A percentile compares a stretch with the other conserved stretches of the same genome.
These are phyloP conservation scores for Barbus barbus DNA, from an alignment of 2,113 vertebrate species.

Conservation along the genomic window DNA sequence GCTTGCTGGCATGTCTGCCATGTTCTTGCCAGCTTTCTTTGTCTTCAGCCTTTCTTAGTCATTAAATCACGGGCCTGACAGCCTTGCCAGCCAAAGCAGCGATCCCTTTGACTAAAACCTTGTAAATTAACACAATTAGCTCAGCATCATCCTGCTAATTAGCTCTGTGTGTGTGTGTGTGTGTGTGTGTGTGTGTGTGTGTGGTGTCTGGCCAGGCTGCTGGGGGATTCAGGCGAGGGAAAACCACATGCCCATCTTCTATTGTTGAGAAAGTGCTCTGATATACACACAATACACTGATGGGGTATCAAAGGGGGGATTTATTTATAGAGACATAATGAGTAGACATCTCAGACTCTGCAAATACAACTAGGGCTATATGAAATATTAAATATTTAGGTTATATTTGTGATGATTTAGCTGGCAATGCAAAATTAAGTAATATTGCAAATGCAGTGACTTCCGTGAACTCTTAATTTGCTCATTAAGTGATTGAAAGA, in stretches of 20 bases:
- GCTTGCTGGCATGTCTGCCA: slow-evolving; percentile 49
- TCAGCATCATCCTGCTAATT: slow-evolving; percentile 98
- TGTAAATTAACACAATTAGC: slow-evolving; percentile 99
- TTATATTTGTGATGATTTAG: neutral
- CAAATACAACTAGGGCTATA: neutral
- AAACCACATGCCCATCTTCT: slow-evolving; percentile 85
- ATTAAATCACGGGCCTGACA: slow-evolving; percentile 90
- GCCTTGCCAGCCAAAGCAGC: slow-evolving; percentile 87
- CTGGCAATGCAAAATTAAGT: neutral
- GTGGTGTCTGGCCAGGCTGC: slow-evolving; percentile 76
- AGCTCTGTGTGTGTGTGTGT: slow-evolving; percentile 85
- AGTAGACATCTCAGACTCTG: neutral
- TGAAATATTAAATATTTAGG: neutral
- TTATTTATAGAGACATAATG: neutral
- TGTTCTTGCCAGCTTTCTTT: slow-evolving; percentile 70
- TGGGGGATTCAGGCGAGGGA: slow-evolving; percentile 80
- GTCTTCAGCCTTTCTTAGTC: slow-evolving; percentile 90
- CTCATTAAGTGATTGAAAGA: neutral
- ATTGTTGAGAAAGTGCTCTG: slow-evolving; percentile 73
- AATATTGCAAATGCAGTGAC: neutral
- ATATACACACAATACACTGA: slow-evolving; percentile 47
- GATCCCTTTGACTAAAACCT: slow-evolving; percentile 97
- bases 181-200: slow-evolving; percentile 3
- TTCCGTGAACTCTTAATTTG: neutral
- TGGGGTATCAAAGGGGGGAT: neutral